These are phyloP conservation scores for Abscondita cerata DNA, from an alignment of 2,888 invertebrate genomes.

Conservation along the genomic window DNA sequence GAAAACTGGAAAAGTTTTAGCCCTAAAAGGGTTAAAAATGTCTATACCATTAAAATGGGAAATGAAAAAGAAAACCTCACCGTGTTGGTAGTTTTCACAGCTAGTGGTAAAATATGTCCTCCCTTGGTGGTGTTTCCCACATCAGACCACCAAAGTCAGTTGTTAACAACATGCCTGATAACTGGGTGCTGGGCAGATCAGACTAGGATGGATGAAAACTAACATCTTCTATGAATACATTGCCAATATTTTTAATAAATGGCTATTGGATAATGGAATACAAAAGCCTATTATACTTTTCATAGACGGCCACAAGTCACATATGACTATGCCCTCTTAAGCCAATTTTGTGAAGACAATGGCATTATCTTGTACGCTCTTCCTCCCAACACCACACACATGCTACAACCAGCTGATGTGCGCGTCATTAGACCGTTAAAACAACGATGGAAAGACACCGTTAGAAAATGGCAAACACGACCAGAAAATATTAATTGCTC, in stretches of 20 bases:
- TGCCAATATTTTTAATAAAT: background rate
- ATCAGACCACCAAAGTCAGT: too few species aligned
- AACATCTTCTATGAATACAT: background rate
- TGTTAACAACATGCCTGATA: background rate
- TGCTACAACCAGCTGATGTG: background rate
- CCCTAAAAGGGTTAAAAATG: background rate
- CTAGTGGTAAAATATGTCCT: too few species aligned
- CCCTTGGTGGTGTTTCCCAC: too few species aligned
- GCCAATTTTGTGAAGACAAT: background rate
- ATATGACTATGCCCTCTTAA: too few species aligned
- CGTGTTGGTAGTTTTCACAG: too few species aligned
- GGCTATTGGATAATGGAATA: too few species aligned
- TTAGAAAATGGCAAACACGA: background rate
- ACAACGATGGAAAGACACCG: background rate
- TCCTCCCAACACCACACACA: background rate
- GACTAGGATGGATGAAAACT: constrained; percentile 4
- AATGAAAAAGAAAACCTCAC: too few species aligned
- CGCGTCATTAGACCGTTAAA: background rate
- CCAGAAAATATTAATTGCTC: too few species aligned
- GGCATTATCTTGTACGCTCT: too few species aligned
- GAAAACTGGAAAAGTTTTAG: background rate
- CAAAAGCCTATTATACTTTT: background rate
- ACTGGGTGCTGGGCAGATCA: background rate
- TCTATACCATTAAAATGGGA: too few species aligned
- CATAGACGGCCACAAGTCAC: background rate